Conservation (phyloP, 2,888 invertebrate genomes). For the Platycheirus rosarum region DNA sequence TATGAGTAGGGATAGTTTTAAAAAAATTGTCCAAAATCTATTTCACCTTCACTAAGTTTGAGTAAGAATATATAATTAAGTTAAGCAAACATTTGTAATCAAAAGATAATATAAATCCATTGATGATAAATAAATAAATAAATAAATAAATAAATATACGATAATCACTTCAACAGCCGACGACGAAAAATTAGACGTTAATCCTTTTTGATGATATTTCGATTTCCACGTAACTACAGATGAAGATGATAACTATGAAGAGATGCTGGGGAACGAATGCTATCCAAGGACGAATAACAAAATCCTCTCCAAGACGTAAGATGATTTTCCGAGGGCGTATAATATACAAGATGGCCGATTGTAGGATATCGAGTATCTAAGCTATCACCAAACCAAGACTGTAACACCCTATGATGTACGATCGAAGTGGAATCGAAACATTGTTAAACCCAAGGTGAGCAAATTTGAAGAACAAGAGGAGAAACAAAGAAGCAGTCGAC, state of each 20-base stretch:
- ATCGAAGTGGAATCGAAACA: too few species aligned
- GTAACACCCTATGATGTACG: not conserved
- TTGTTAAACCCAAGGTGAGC: too few species aligned
- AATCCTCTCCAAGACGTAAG: not conserved
- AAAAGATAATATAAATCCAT: too few species aligned
- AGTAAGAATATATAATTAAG: too few species aligned
- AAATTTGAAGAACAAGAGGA: not conserved
- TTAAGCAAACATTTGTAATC: too few species aligned
- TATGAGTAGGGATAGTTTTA: too few species aligned
- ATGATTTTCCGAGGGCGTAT: not conserved
- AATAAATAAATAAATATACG: too few species aligned
- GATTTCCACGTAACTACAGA: not conserved
- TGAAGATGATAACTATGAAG: not conserved
- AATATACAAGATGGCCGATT: not conserved
- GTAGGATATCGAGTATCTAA: not conserved
- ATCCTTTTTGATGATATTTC: not conserved
- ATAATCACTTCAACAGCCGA: slow-evolving; percentile 1
- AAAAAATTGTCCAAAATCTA: too few species aligned
- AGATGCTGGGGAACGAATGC: not conserved
- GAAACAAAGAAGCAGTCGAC: not conserved
- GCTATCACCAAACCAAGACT: not conserved
- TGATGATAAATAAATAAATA: too few species aligned
- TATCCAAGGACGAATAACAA: slow-evolving; percentile 1
- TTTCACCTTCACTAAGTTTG: too few species aligned
- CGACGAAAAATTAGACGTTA: not conserved